Conservation (phyloP, 1,140 invertebrate genomes). For the Ctenoplectra terminalis region DNA sequence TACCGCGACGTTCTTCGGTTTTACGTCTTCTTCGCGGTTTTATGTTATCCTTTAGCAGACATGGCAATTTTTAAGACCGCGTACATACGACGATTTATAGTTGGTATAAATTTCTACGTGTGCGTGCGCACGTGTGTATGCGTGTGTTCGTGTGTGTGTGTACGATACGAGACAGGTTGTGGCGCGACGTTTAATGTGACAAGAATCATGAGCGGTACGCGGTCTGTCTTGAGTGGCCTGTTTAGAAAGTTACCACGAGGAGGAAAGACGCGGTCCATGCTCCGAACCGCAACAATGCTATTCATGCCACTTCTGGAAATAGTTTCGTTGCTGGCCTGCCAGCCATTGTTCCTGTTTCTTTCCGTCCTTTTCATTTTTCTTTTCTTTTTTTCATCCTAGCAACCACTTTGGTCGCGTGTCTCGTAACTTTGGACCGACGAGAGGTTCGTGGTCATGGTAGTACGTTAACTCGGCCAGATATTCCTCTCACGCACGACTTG, state of each 20-base stretch:
- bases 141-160: not conserved
- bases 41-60: not conserved
- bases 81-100: not conserved
- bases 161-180: not conserved
- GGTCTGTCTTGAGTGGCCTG: not conserved
- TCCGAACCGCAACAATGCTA: slow-evolving; percentile 43
- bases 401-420: not conserved
- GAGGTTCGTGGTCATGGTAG: not conserved
- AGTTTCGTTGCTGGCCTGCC: slow-evolving; percentile 35
- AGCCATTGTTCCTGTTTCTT: slow-evolving; percentile 13
- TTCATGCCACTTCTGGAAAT: slow-evolving; percentile 54
- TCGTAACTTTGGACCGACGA: not conserved
- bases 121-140: not conserved
- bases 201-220: slow-evolving; percentile 29
- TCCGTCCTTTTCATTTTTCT: not conserved
- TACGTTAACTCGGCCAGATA: slow-evolving; percentile 20
- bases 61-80: slow-evolving; percentile 30
- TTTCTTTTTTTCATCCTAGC: too few species aligned
- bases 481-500: slow-evolving; percentile 37
- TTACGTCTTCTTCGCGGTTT: not conserved
- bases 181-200: slow-evolving; percentile 4
- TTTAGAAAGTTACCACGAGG: slow-evolving; percentile 30
- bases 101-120: slow-evolving; percentile 10
- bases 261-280: slow-evolving; percentile 9
- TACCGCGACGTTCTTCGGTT: not conserved